A percentile compares a stretch with the other conserved stretches of the same genome.
phyloP scores from a whole-genome alignment of 1,140 invertebrate genomes.

The Coboldia fuscipes region DNA sequence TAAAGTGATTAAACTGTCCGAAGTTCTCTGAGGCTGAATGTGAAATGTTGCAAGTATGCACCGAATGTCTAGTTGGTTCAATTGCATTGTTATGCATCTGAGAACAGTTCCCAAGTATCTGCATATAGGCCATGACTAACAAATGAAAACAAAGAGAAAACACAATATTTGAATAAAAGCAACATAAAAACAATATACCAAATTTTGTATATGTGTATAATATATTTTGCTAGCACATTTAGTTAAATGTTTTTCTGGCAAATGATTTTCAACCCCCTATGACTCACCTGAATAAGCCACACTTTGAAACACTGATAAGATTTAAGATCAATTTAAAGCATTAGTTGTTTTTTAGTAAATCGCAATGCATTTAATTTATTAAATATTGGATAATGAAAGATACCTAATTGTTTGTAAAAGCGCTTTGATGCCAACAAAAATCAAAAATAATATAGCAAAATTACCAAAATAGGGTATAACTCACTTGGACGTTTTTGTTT shows the following conservation, averaged over 20 bases:
- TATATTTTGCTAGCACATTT: background rate
- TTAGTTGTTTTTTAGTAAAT: background rate
- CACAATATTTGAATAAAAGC: slow-evolving; percentile 8
- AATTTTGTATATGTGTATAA: background rate
- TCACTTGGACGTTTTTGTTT: slow-evolving; percentile 90
- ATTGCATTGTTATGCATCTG: slow-evolving; percentile 37
- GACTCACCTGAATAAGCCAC: slow-evolving; percentile 84
- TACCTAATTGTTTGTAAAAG: background rate
- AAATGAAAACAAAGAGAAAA: slow-evolving; percentile 10
- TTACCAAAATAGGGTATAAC: no score
- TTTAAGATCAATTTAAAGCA: background rate
- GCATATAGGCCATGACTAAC: slow-evolving; percentile 89
- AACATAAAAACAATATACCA: slow-evolving; percentile 5
- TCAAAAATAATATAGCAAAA: no score
- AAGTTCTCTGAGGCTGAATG: background rate
- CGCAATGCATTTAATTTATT: background rate
- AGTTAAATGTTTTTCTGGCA: background rate
- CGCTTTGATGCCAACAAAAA: no score
- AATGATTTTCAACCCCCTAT: slow-evolving; percentile 4
- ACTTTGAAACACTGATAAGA: slow-evolving; percentile 63
- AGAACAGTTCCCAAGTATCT: slow-evolving; percentile 77
- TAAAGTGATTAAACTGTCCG: slow-evolving; percentile 12
- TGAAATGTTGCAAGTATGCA: slow-evolving; percentile 44
- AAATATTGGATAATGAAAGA: background rate
- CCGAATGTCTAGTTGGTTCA: slow-evolving; percentile 61